Conservation (phyloP, 2,888 invertebrate species). For the Thymelicus acteon region DNA sequence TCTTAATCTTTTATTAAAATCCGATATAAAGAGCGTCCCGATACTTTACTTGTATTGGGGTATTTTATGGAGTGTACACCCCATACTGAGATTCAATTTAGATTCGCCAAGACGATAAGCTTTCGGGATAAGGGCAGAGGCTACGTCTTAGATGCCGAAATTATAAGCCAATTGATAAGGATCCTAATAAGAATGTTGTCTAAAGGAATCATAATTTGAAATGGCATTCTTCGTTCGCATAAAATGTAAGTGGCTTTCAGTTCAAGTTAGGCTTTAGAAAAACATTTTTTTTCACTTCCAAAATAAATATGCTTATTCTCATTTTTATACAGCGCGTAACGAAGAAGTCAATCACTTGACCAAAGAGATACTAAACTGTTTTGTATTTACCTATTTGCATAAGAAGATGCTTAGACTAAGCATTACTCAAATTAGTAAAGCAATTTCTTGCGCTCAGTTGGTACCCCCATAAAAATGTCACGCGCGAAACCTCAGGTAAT, state of each 20-base stretch:
- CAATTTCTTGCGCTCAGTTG: too few species aligned
- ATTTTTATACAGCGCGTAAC: too few species aligned
- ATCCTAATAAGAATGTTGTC: slow-evolving; percentile 6
- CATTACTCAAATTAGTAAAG: too few species aligned
- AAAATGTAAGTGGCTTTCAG: slow-evolving; percentile 6
- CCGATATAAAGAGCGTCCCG: slow-evolving; percentile 46
- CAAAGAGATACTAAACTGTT: too few species aligned
- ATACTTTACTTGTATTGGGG: slow-evolving; percentile 51
- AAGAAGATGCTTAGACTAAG: too few species aligned
- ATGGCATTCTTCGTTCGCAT: slow-evolving; percentile 12
- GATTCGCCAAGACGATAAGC: slow-evolving; percentile 72
- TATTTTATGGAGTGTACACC: slow-evolving; percentile 71
- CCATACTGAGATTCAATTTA: slow-evolving; percentile 79
- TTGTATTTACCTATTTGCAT: too few species aligned
- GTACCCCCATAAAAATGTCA: too few species aligned
- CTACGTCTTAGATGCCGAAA: slow-evolving; percentile 25
- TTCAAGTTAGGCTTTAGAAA: not conserved
- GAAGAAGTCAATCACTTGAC: too few species aligned
- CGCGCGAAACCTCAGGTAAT: too few species aligned
- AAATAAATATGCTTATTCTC: too few species aligned
- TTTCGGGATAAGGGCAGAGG: slow-evolving; percentile 39
- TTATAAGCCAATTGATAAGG: slow-evolving; percentile 20
- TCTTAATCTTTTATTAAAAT: slow-evolving; percentile 47
- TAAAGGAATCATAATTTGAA: slow-evolving; percentile 6
- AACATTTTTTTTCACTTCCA: too few species aligned